These are phyloP conservation scores for Ellobium chinense DNA, from an alignment of 2,888 invertebrate species.

Conservation along the genomic window DNA sequence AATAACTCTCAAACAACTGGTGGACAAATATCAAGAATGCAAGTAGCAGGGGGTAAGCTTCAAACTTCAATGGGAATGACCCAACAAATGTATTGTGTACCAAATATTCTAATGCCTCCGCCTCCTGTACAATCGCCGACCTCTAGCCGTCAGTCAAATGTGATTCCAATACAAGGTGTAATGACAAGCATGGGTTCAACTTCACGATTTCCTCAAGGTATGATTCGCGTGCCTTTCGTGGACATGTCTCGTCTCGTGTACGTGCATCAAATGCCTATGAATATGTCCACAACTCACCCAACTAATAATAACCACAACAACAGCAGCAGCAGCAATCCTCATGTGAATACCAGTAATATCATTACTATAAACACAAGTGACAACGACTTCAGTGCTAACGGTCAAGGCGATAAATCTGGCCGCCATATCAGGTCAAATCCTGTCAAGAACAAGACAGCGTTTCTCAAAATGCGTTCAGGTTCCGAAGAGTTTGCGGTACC, in stretches of 20 bases:
- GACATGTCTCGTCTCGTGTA: conserved; percentile 46
- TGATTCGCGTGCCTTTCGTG: conserved; percentile 43
- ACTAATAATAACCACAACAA: conserved; percentile 44
- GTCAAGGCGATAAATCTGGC: conserved; percentile 32
- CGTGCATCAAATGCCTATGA: conserved; percentile 39
- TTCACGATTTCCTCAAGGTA: conserved; percentile 41
- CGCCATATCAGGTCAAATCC: conserved; percentile 13
- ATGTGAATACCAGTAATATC: conserved; percentile 44
- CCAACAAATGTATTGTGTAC: conserved; percentile 44
- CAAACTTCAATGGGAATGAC: conserved; percentile 28
- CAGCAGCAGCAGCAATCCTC: conserved; percentile 47
- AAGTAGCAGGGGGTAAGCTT: conserved; percentile 17
- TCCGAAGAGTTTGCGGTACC: conserved; percentile 36
- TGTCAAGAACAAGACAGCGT: conserved; percentile 24
- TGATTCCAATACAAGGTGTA: conserved; percentile 31
- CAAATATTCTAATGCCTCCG: conserved; percentile 44
- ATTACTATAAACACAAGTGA: conserved; percentile 44
- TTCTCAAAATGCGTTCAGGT: conserved; percentile 37
- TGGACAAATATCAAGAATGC: conserved; percentile 32
- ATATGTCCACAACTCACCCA: conserved; percentile 25
- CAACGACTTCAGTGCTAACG: conserved; percentile 39
- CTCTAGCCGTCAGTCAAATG: conserved; percentile 13
- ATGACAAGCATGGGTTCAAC: conserved; percentile 28
- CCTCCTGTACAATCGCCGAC: conserved; percentile 17
- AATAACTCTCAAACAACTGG: background rate